Base-by-base conservation (phyloP, 2,797 vertebrate species). In the Catharus ustulatus region DNA sequence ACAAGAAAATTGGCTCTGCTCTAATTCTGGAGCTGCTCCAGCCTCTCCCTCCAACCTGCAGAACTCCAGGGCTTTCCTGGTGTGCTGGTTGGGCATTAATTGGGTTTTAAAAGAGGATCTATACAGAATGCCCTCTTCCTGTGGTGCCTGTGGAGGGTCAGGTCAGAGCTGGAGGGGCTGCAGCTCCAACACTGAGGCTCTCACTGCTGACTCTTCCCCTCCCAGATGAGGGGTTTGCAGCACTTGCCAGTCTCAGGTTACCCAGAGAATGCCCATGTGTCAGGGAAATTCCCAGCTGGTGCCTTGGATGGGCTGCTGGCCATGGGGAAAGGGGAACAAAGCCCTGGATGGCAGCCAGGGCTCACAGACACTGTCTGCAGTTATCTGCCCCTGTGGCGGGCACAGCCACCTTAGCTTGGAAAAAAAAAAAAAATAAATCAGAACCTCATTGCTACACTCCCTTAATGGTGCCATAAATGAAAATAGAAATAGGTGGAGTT, bases 281-380 rank as follows among this genome's bases (percentile, higher is more conserved):
- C 79, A 79, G 87, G 85, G 77, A 58, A 86, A 96, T 96, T 96
- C 95, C 87, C 94, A 94, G 95, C 91, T 96, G 89, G 87, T 8
- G 48, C 63, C 3, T 74, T 92, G 94, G 76, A 61, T 54, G 66
- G 91, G 93, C 87, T 92, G 32, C 61, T 95, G 83, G 64, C 90
- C 84, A 36, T 26, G 64, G 76, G 84, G 62, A 92, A 36, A 75
- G 23, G 51, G 84, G 46, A 96, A n/a, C 89, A 90, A 81, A 91
- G 94, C 21, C 59, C 46, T 86, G 93, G 76, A 19, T 2, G 4
- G 48, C 4, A 51, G 80, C 82, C 89, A 91, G 73, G 48, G 18
- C 57, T 63, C 24, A 10, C 6, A 73, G 59, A 40, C 66, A n/a
- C 45, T 45, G 40, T 3, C 27, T 51, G 17, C 43, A 27, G 11